These are phyloP conservation scores for Nomada flava DNA, from an alignment of 2,888 invertebrate genomes.

Conservation along the genomic window DNA sequence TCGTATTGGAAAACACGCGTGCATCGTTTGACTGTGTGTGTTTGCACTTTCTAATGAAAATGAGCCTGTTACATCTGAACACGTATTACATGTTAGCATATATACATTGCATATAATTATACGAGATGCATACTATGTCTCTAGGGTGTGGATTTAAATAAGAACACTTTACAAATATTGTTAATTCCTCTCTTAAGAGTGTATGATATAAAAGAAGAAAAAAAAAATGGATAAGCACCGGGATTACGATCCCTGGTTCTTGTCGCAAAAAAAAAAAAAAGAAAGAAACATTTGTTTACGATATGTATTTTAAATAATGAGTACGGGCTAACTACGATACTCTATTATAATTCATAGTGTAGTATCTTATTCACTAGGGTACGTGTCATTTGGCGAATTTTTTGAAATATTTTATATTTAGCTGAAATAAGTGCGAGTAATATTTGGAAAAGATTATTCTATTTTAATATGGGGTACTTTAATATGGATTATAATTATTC, in stretches of 20 bases:
- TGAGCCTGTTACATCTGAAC: constrained; percentile 2
- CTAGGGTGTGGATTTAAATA: constrained; percentile 11
- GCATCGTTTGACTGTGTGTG: not conserved
- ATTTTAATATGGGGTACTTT: not conserved
- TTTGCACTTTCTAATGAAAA: not conserved
- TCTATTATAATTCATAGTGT: constrained; percentile 29
- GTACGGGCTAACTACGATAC: constrained; percentile 20
- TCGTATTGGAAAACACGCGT: not conserved
- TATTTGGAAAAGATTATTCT: too few species aligned
- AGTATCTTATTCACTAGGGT: constrained; percentile 33
- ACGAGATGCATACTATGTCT: constrained; percentile 13
- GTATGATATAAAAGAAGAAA: constrained; percentile 11
- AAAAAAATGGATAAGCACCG: constrained; percentile 25
- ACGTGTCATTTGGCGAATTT: constrained; percentile 27
- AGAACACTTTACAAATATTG: constrained; percentile 9
- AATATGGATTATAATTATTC: not conserved
- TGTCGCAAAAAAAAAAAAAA: constrained; percentile 57
- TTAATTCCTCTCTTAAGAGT: not conserved
- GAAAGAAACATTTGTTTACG: constrained; percentile 19
- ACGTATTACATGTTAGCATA: not conserved
- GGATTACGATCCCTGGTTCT: not conserved
- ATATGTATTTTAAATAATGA: constrained; percentile 40
- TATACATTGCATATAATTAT: constrained; percentile 13
- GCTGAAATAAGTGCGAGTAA: constrained; percentile 9
- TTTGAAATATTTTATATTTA: not conserved